Base-by-base conservation (phyloP, 2,797 vertebrate species). In the Aulostomus chinensis region DNA sequence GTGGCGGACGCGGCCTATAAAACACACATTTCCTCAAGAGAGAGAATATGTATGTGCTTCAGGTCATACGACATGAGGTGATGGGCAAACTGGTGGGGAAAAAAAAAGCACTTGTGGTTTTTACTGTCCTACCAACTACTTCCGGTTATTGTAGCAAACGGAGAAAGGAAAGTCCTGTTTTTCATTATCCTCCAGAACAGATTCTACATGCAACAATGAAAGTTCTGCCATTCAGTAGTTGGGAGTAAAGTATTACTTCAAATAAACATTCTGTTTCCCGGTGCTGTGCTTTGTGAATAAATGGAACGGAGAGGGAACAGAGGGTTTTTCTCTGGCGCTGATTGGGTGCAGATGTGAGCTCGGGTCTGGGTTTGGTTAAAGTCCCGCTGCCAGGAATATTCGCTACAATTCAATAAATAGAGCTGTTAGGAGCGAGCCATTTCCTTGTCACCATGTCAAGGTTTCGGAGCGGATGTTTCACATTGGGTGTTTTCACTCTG, bases 321-420 rank as follows among this genome's bases (percentile, higher is more conserved):
- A 72, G 81, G 78, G 80, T 53, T 69, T 64, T 76, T 88, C 80
- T 86, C 58, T 80, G 60, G 51, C 14, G 42, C 68, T 91, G 89
- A 93, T 91, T 87, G 83, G 81, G 47, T 80, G 80, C 91, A 92
- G 90, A 92, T 92, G 91, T 88, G 83, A 71, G 74, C 74, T 33
- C 48, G 42, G 48, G 79, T 89, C 91, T 92, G 89, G 85, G 83
- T 83, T 87, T 80, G 68, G 83, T 92, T 90, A 91, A 77, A 81
- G 68, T 81, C 68, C 65, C 15, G 65, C 87, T 89, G 89, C 88
- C 85, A 88, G 73, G 81, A 88, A 91, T 90, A 89, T 90, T 88
- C 34, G 49, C 81, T 76, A 74, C 88, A 83, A 87, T 90, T 90
- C 89, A 91, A 91, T 91, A 89, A 90, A 91, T 89, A 84, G 81